Base-by-base conservation (phyloP, 2,888 invertebrate species). In the Dicycla oo region DNA sequence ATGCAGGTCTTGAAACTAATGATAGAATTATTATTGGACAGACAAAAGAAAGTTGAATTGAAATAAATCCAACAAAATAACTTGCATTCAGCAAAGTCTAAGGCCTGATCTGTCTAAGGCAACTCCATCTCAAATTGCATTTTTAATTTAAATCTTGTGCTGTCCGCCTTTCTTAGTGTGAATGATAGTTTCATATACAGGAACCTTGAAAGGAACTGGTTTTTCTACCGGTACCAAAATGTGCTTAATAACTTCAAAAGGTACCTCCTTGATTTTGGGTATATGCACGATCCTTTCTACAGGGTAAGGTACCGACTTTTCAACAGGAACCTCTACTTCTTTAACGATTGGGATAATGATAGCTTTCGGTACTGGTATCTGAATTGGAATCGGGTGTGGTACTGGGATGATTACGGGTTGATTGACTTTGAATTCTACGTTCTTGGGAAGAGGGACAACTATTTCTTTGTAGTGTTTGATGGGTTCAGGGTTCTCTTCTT, bases 231-330 rank as follows among this genome's bases (percentile, higher is more conserved):
- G 97, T n/a, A 97, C 97, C 7, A 97, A 96, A 18, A 97, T 92
- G 86, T 97, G 97, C 81, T 97, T 97, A 56, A 97, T 96, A 0
- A 97, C 97, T 69, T 97, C 97, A 34, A 97, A 97, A 2, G 97
- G 97, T 6, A 97, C 97, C 0, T 97, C 97, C 86, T 97, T 97
- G 75, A 97, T 96, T 70, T 97, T 97, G 0, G 97, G 97, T 45
- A 97, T 97, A 47, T 97, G 97, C 0, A 97, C 97, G 5, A 94
- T 93, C 86, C 96, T 97, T 80, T 97, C 97, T 0, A 97, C 97
- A 0, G 97, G 97, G 87, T 97, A 97, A 0, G 97, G 97, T 6
- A 97, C 97, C 38, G 97, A 97, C 88, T 97, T 97, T 85, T 97
- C 97, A 0, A 97, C 97, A 0, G 97, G 97, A 40, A 97, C 96